These are phyloP conservation scores for Oenanthe melanoleuca DNA, from an alignment of 2,113 vertebrate genomes.

Conservation along the genomic window DNA sequence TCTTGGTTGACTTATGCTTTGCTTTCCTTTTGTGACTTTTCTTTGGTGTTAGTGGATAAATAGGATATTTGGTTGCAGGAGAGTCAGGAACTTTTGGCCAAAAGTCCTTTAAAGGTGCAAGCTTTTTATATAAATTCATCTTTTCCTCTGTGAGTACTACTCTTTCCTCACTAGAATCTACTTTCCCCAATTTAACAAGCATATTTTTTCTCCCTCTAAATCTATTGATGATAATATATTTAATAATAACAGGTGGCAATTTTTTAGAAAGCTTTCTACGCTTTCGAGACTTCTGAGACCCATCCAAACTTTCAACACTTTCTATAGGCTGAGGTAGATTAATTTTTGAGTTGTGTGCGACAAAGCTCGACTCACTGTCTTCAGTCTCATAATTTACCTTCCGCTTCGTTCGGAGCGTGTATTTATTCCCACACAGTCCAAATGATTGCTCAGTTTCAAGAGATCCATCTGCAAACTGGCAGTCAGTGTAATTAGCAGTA, in stretches of 20 bases:
- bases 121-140: conserved; percentile 85
- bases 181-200: conserved; percentile 94
- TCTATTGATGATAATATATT: conserved; percentile 98
- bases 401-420: conserved; percentile 90
- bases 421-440: conserved; percentile 90
- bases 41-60: conserved; percentile 88
- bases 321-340: conserved; percentile 72
- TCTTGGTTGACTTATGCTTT: conserved; percentile 87
- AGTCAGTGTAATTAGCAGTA: conserved; percentile 70
- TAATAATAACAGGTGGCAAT: conserved; percentile 95
- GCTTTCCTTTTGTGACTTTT: conserved; percentile 88
- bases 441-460: conserved; percentile 80
- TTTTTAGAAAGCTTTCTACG: conserved; percentile 89
- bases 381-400: conserved; percentile 88
- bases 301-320: conserved; percentile 76
- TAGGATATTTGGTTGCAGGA: conserved; percentile 88
- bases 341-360: conserved; percentile 79
- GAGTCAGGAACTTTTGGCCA: conserved; percentile 97
- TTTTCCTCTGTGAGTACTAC: conserved; percentile 91
- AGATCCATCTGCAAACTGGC: conserved; percentile 74
- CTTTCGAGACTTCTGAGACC: conserved; percentile 84
- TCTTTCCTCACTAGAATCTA: conserved; percentile 86
- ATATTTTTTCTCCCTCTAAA: conserved; percentile 99
- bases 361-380: conserved; percentile 83
- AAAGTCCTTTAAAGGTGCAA: conserved; percentile 94